These are phyloP conservation scores for Sminthurides aquaticus DNA, from an alignment of 2,888 invertebrate species.

Conservation along the genomic window DNA sequence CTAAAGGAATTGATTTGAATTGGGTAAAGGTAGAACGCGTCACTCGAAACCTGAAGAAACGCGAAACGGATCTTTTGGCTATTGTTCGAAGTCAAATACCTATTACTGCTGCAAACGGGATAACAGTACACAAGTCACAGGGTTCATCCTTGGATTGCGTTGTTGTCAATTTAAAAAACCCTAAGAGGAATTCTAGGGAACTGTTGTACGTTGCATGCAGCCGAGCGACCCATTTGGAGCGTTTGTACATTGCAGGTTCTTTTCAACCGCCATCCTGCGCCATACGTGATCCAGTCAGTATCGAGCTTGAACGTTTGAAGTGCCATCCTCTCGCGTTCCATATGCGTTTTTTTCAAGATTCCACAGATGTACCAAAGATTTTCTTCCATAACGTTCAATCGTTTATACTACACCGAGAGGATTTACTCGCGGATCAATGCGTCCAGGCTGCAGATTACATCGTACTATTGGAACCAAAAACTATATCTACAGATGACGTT, in stretches of 20 bases:
- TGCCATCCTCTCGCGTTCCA: conserved; percentile 2
- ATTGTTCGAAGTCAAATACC: conserved; percentile 32
- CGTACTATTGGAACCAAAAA: conserved; percentile 13
- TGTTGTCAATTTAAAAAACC: conserved; percentile 12
- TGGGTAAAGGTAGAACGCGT: conserved; percentile 2
- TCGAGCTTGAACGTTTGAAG: conserved; percentile 17
- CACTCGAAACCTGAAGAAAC: background rate
- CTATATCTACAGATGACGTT: no score
- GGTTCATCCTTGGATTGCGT: conserved; percentile 17
- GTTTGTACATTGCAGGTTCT: conserved; percentile 23
- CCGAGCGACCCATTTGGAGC: conserved; percentile 17
- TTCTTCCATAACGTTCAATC: conserved; percentile 25
- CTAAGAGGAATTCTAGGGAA: background rate
- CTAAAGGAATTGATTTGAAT: background rate
- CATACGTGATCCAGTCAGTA: conserved; percentile 10
- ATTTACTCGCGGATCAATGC: conserved; percentile 12
- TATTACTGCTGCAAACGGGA: conserved; percentile 22
- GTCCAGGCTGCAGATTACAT: background rate
- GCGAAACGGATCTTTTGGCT: background rate
- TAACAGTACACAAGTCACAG: conserved; percentile 35
- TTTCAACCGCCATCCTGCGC: conserved; percentile 9
- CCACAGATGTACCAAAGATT: background rate
- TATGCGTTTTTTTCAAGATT: conserved; percentile 24
- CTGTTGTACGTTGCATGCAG: conserved; percentile 32
- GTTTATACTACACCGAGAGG: conserved; percentile 5